Percentiles rank a stretch among this genome's conserved stretches.
phyloP scores from a whole-genome alignment of 92 coral and sea anemone species.

The Palythoa grandiflora region DNA sequence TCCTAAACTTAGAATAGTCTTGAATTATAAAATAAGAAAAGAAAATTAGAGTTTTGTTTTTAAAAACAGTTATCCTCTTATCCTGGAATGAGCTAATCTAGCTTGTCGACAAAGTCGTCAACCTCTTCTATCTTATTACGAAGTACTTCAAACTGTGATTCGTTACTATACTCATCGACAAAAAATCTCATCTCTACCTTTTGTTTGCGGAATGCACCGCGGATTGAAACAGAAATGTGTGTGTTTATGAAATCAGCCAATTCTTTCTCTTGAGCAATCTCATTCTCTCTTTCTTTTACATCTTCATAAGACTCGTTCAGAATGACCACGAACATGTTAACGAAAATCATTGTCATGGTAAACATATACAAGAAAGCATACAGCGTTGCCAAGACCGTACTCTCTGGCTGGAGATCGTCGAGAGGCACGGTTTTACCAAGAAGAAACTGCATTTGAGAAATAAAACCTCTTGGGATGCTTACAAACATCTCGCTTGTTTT shows the following conservation, averaged over 20 bases:
- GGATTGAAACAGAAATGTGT: neutral
- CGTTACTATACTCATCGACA: neutral
- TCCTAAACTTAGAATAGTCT: no score
- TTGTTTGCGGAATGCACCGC: neutral
- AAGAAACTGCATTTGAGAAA: slow-evolving; percentile 23
- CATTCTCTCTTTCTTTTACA: slow-evolving; percentile 13
- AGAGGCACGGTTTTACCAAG: slow-evolving; percentile 46
- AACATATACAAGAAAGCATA: slow-evolving; percentile 20
- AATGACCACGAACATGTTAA: slow-evolving; percentile 60
- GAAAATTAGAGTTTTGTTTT: no score
- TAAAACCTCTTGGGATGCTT: slow-evolving; percentile 2
- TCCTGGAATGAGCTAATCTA: neutral
- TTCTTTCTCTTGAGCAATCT: slow-evolving; percentile 13
- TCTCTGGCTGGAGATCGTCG: neutral
- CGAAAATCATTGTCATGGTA: slow-evolving; percentile 26
- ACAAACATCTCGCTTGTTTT: slow-evolving; percentile 46
- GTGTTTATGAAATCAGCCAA: slow-evolving; percentile 18
- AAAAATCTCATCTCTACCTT: slow-evolving; percentile 10
- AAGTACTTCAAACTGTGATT: neutral
- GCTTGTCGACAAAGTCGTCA: neutral
- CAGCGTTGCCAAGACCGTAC: slow-evolving; percentile 2
- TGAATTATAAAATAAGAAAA: no score
- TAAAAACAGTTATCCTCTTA: no score
- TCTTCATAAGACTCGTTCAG: slow-evolving; percentile 44
- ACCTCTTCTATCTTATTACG: neutral